These are phyloP conservation scores for Lycodopsis pacificus DNA, from an alignment of 2,797 vertebrate species.

Conservation along the genomic window DNA sequence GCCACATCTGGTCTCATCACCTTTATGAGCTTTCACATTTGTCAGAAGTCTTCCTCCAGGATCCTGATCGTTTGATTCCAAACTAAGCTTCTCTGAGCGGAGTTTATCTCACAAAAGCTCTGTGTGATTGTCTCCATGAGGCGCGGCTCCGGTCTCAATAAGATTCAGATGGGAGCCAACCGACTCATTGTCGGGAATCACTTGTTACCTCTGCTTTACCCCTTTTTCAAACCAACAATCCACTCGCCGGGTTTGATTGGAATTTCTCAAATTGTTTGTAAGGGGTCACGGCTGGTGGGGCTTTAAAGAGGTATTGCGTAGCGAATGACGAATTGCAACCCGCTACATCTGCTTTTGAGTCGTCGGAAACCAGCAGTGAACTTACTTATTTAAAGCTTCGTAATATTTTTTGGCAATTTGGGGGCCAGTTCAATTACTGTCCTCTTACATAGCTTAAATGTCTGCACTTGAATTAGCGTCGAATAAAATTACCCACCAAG, in stretches of 20 bases:
- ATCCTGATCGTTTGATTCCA: slow-evolving; percentile 63
- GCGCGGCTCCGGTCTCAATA: slow-evolving; percentile 51
- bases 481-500: slow-evolving; percentile 21
- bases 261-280: slow-evolving; percentile 43
- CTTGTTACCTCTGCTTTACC: slow-evolving; percentile 46
- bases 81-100: slow-evolving; percentile 67
- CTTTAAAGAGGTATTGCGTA: slow-evolving; percentile 26
- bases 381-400: neutral
- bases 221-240: slow-evolving; percentile 33
- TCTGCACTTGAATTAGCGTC: slow-evolving; percentile 5
- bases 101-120: slow-evolving; percentile 69
- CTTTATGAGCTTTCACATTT: slow-evolving; percentile 53
- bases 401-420: slow-evolving; percentile 3
- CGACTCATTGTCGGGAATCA: slow-evolving; percentile 47
- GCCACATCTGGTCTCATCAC: slow-evolving; percentile 72
- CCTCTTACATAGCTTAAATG: neutral
- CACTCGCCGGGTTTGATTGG: slow-evolving; percentile 49
- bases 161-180: slow-evolving; percentile 67
- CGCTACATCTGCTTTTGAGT: slow-evolving; percentile 13
- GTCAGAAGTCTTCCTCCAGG: slow-evolving; percentile 63
- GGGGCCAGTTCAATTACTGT: slow-evolving; percentile 16
- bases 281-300: slow-evolving; percentile 42
- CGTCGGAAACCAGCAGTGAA: slow-evolving; percentile 24
- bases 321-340: slow-evolving; percentile 33
- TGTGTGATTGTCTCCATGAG: slow-evolving; percentile 73